phyloP scores from a whole-genome alignment of 2,797 vertebrate genomes.

The Manis crassicaudata region DNA sequence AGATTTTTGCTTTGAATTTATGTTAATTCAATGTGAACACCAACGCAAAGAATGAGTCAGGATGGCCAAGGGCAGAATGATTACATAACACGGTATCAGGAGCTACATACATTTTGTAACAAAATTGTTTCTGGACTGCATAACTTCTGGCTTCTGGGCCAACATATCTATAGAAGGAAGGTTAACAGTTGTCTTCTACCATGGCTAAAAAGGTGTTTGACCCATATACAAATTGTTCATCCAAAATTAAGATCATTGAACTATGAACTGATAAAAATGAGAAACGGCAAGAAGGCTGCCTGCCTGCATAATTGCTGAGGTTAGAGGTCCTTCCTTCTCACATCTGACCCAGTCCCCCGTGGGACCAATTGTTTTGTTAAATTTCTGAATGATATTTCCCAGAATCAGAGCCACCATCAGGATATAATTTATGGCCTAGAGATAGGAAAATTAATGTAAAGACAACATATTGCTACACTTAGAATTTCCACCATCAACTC shows the following conservation, averaged over 20 bases:
- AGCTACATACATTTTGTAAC: background rate
- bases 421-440: background rate
- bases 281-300: background rate
- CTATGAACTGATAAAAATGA: constrained; percentile 12
- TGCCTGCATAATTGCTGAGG: background rate
- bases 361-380: background rate
- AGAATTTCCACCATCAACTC: background rate
- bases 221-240: background rate
- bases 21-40: constrained; percentile 26
- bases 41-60: constrained; percentile 25
- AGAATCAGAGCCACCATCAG: background rate
- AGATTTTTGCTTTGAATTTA: constrained; percentile 53
- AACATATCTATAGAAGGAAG: background rate
- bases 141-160: constrained; percentile 54
- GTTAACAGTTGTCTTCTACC: constrained; percentile 50
- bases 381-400: background rate
- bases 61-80: constrained; percentile 47
- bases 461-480: background rate
- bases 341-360: background rate
- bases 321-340: background rate
- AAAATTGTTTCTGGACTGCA: background rate
- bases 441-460: constrained; percentile 9
- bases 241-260: background rate
- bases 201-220: background rate
- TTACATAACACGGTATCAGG: background rate